Evolutionary conservation across 2,888 invertebrate genomes (phyloP).

Genomic region (Seira musarum): DNA sequence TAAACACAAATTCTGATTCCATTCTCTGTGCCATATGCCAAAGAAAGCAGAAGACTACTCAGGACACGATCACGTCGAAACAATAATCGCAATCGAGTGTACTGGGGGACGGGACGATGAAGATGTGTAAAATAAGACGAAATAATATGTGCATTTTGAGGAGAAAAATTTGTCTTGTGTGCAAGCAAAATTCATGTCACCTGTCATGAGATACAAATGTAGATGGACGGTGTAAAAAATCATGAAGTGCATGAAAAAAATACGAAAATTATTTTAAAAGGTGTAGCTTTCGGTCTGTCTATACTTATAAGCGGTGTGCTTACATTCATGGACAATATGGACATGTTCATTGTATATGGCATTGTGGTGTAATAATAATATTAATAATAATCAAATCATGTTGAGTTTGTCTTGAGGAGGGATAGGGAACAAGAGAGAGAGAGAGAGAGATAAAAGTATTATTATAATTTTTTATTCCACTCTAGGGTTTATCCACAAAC

Average conservation of each 20-base stretch:
- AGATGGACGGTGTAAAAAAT: background rate
- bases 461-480: constrained; percentile 2
- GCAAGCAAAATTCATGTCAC: constrained; percentile 12
- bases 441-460: constrained; percentile 16
- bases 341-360: constrained; percentile 28
- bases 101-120: background rate
- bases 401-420: constrained; percentile 25
- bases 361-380: constrained; percentile 22
- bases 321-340: constrained; percentile 19
- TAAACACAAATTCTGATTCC: background rate
- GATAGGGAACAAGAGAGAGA: background rate
- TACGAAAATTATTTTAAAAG: background rate
- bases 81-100: too few species aligned
- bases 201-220: background rate
- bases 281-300: background rate
- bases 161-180: constrained; percentile 7
- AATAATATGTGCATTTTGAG: background rate
- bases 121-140: background rate
- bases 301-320: background rate
- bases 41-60: too few species aligned
- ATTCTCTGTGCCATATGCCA: background rate
- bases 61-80: too few species aligned
- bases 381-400: constrained; percentile 51
- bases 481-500: constrained; percentile 10
- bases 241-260: background rate